These are phyloP conservation scores for Rhingia rostrata DNA, from an alignment of 2,888 invertebrate genomes.

Conservation along the genomic window DNA sequence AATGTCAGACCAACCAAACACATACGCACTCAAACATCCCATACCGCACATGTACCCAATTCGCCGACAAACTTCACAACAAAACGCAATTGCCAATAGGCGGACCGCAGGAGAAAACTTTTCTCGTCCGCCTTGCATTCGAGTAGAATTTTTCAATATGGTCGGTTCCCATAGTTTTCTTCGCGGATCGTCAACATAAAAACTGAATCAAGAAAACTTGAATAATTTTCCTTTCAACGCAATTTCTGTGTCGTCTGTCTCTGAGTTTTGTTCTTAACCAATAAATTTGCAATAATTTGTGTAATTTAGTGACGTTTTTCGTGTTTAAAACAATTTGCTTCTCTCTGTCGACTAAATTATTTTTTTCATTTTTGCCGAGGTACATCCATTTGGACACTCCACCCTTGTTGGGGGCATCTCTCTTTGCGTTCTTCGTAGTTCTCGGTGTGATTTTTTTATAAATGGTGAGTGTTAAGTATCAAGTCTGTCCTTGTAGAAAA, in stretches of 20 bases:
- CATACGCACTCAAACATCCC: not conserved
- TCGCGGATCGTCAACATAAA: conserved; percentile 50
- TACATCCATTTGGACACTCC: conserved; percentile 59
- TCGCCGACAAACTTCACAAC: conserved; percentile 31
- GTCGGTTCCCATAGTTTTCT: conserved; percentile 38
- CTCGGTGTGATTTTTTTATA: conserved; percentile 25
- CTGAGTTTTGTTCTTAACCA: not conserved
- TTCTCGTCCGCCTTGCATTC: conserved; percentile 61
- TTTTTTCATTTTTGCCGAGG: conserved; percentile 10
- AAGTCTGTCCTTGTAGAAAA: conserved; percentile 35
- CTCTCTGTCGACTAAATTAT: conserved; percentile 29
- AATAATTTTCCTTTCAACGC: conserved; percentile 7
- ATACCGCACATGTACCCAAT: conserved; percentile 35
- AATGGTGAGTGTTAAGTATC: conserved; percentile 33
- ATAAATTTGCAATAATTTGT: conserved; percentile 5
- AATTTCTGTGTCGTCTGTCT: conserved; percentile 14
- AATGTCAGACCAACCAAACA: conserved; percentile 35
- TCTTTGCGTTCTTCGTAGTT: conserved; percentile 44
- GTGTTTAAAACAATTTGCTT: conserved; percentile 25
- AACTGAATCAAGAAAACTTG: conserved; percentile 10
- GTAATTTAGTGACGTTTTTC: conserved; percentile 9
- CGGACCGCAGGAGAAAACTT: conserved; percentile 51
- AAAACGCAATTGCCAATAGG: conserved; percentile 33
- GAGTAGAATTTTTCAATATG: conserved; percentile 59
- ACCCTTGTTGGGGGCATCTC: conserved; percentile 72